Evolutionary conservation across 2,888 invertebrate genomes (phyloP), one percentile per base, ranked within the genome.

Genomic region (Drosophila leonis): DNA sequence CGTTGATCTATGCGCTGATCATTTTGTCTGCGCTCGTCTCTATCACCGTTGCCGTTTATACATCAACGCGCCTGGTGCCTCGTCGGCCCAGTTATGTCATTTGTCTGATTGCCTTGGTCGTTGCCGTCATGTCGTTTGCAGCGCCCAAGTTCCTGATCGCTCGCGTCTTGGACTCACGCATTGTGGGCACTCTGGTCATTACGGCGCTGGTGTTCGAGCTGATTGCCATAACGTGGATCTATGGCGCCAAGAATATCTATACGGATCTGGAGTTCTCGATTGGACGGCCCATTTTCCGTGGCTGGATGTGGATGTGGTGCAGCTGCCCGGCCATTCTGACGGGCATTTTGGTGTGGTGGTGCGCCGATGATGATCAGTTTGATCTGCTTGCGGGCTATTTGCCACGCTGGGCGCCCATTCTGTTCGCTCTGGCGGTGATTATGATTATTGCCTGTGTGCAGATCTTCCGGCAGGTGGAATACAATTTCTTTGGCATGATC

Each of bases 401-500:
- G 72, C 93, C 93, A 1, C 90, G 93, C 54, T 93, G 93, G 93
- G 91, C 92, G 1, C 92, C 93, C 4, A 92, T 93, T 20, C 83
- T 93, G 3, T 90, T 93, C 33, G 91, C 91, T 0, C 56, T 93
- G 66, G 87, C 83, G 5, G 76, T 92, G 12, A 92, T 93, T 0
- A 66, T 93, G 20, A 65, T 92, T 7, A 91, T 92, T 55, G 93
- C 93, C 39, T 91, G 92, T 49, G 80, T 93, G 46, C 93, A 93
- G 74, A 92, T 93, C 65, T 93, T 92, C 65, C 91, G 92, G 2
- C 93, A 93, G 79, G 93, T 93, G n/a, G 93, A 93, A 65, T 93
- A 93, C 62, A 93, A 93, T 72, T 93, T 93, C 83, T 93, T 93
- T 55, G 93, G 93, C 64, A 93, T 93, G 93, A 93, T 93, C 18